Base-by-base conservation (phyloP, 2,797 vertebrate genomes). In the Orientallactaga sibirica region DNA sequence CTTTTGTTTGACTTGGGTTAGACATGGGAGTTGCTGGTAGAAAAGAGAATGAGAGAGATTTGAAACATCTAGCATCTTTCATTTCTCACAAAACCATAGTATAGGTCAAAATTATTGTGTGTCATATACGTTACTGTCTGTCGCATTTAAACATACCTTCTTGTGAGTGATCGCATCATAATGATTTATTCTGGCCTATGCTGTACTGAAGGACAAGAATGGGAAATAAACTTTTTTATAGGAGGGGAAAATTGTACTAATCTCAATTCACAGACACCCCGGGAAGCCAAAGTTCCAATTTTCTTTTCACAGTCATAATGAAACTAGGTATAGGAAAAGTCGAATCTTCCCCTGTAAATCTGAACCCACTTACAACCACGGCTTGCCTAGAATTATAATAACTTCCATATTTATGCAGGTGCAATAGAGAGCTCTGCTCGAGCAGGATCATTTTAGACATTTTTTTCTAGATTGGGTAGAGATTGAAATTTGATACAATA, bases 261-360 rank as follows among this genome's bases (percentile, higher is more conserved):
- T 98, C 98, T 98, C 98, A 98, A 98, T 98, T 98, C 97, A 94
- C 86, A 25, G 96, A 96, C 98, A 95, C 98, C 64, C 37, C 83
- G 58, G 98, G 98, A 98, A 90, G 33, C 96, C 95, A 88, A 94
- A 97, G 75, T 97, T 98, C 96, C 97, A 98, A 98, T 98, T 98
- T 98, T 98, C 97, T 98, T 98, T 98, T 98, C 93, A 97, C 96
- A 96, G 95, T 95, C 97, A 97, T 98, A 98, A 98, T 97, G 97
- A 98, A 98, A 98, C 89, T 95, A 86, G 92, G 93, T 97, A 97
- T 78, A 96, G 95, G 92, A 98, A 98, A 97, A 97, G 97, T 92
- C 86, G 92, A 62, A 87, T 96, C 95, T 98, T 96, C 88, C 19
- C 91, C 73, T 94, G 77, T 96, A 97, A 97, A 97, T 97, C 96